These are phyloP conservation scores for Geopemphigus sp. DNA, from an alignment of 1,140 invertebrate genomes.

Conservation along the genomic window DNA sequence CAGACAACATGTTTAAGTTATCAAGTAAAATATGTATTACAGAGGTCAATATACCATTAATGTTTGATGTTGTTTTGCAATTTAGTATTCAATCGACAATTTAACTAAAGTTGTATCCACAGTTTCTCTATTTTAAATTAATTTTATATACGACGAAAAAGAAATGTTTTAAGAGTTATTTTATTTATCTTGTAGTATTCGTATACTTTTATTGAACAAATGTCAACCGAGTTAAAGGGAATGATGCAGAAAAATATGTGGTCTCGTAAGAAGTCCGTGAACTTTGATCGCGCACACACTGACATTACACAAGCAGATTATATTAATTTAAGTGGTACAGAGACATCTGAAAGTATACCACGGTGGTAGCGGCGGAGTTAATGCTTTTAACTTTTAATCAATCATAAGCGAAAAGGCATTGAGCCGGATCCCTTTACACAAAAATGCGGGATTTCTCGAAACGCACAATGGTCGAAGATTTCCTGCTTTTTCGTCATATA, in stretches of 20 bases:
- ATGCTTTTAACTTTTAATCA: conserved; percentile 48
- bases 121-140: neutral
- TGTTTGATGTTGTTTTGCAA: neutral
- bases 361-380: neutral
- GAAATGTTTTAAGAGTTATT: neutral
- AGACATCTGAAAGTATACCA: neutral
- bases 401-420: conserved; percentile 27
- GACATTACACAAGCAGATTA: neutral
- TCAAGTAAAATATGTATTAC: too few relatives aligned
- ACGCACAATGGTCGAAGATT: conserved; percentile 3
- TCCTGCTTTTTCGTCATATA: neutral
- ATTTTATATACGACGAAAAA: neutral
- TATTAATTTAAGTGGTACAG: conserved; percentile 22
- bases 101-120: neutral
- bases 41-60: neutral
- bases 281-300: neutral
- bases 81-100: neutral
- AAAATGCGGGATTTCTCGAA: neutral
- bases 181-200: conserved; percentile 4
- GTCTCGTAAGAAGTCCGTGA: conserved; percentile 14
- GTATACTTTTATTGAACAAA: conserved; percentile 17
- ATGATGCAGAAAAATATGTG: conserved; percentile 6
- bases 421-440: neutral
- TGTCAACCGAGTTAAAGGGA: neutral
- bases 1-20: too few relatives aligned